Conservation (phyloP, 2,888 invertebrate genomes). For the Adela reaumurella region DNA sequence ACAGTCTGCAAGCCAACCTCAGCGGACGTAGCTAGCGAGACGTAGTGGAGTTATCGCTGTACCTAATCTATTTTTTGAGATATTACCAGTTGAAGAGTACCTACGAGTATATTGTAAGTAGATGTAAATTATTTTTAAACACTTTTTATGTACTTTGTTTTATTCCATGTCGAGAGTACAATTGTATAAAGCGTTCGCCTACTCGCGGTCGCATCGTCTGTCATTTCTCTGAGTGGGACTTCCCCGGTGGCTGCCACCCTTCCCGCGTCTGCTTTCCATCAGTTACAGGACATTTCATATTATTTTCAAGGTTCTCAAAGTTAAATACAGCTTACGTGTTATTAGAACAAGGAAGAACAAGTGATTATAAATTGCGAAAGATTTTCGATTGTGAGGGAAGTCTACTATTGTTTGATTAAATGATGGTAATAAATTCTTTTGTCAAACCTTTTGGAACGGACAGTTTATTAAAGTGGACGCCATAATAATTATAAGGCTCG, state of each 20-base stretch:
- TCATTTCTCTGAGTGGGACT: too few species aligned
- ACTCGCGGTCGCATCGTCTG: slow-evolving; percentile 4
- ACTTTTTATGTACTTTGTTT: background rate
- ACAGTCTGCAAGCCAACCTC: background rate
- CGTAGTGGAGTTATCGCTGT: background rate
- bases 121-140: slow-evolving; percentile 2
- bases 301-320: too few species aligned
- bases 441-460: too few species aligned
- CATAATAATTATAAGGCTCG: too few species aligned
- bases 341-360: too few species aligned
- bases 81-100: background rate
- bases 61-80: background rate
- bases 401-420: too few species aligned
- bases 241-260: too few species aligned
- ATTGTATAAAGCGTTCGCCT: slow-evolving; percentile 15
- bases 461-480: too few species aligned
- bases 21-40: background rate
- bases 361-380: too few species aligned
- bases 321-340: too few species aligned
- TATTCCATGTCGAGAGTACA: slow-evolving; percentile 19
- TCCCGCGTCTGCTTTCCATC: background rate
- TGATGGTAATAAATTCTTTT: too few species aligned
- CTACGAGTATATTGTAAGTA: background rate
- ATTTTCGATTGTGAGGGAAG: too few species aligned
- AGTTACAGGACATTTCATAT: slow-evolving; percentile 3